Percentiles rank a stretch among this genome's conserved stretches.
Evolutionary conservation across 1,140 invertebrate species (phyloP).

Genomic region (Ips nitidus): DNA sequence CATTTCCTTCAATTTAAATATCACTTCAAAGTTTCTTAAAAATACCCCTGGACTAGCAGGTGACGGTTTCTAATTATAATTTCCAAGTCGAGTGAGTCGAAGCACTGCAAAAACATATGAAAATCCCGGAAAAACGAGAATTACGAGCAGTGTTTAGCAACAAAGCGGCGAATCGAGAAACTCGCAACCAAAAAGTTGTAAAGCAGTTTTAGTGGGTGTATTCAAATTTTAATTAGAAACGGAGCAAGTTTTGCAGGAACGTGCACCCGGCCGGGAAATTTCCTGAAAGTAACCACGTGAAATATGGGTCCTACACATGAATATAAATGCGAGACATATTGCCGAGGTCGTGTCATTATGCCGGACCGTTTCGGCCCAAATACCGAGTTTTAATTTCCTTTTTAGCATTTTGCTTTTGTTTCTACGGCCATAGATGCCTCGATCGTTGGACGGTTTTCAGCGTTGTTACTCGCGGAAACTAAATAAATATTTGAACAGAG

Average conservation of each 20-base stretch:
- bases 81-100: too few relatives aligned
- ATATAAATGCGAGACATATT: conserved; percentile 20
- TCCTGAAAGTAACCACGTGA: conserved; percentile 16
- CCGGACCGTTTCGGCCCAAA: neutral
- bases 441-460: too few relatives aligned
- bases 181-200: neutral
- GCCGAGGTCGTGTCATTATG: conserved; percentile 17
- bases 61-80: too few relatives aligned
- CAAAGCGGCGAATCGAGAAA: neutral
- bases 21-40: neutral
- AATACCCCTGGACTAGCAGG: neutral
- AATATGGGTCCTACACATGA: conserved; percentile 21
- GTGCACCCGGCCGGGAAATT: conserved; percentile 10
- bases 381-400: conserved; percentile 6
- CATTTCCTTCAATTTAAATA: neutral
- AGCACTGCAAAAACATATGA: too few relatives aligned
- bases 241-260: conserved; percentile 8
- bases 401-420: neutral
- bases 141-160: too few relatives aligned
- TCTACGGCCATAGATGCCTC: too few relatives aligned
- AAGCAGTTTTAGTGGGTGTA: conserved; percentile 2
- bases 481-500: too few relatives aligned
- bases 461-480: too few relatives aligned
- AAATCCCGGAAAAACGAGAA: too few relatives aligned
- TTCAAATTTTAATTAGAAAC: conserved; percentile 24